phyloP scores from a whole-genome alignment of 1,140 invertebrate species.

The Nasonia vitripennis region DNA sequence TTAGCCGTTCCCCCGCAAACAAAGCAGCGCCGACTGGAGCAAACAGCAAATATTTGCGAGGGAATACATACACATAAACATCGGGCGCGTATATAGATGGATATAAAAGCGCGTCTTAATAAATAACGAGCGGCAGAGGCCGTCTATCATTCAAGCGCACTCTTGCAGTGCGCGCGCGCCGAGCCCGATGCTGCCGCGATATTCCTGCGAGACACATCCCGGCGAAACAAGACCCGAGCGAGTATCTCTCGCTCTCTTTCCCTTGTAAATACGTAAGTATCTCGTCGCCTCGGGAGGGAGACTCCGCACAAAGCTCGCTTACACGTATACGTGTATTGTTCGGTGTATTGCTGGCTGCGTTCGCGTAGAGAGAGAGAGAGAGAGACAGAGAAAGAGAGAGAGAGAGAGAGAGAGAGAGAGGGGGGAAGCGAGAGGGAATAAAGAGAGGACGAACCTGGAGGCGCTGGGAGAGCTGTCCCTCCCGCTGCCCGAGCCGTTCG shows the following conservation, averaged over 20 bases:
- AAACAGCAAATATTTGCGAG: background rate
- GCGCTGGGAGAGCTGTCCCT: constrained; percentile 77
- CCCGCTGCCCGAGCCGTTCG: constrained; percentile 75
- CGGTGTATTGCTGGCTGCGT: no score
- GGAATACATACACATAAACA: no score
- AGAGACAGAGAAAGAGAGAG: background rate
- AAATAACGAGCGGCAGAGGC: background rate
- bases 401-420: no score
- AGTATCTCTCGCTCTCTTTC: background rate
- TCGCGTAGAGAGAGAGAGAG: no score
- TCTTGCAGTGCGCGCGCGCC: no score
- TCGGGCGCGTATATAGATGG: background rate
- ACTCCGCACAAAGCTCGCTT: no score
- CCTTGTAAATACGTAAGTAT: background rate
- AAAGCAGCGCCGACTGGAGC: no score
- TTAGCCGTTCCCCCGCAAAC: no score
- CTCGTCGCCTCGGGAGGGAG: background rate
- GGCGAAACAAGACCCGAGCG: background rate
- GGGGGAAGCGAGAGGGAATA: no score
- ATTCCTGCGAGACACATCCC: no score
- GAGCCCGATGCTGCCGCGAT: no score
- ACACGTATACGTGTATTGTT: no score
- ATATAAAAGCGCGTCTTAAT: background rate
- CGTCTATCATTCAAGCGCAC: background rate
- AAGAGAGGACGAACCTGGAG: background rate